Percentiles rank a stretch among this genome's conserved stretches.
phyloP scores from a whole-genome alignment of 2,888 invertebrate genomes.

The Tinea semifulvella region DNA sequence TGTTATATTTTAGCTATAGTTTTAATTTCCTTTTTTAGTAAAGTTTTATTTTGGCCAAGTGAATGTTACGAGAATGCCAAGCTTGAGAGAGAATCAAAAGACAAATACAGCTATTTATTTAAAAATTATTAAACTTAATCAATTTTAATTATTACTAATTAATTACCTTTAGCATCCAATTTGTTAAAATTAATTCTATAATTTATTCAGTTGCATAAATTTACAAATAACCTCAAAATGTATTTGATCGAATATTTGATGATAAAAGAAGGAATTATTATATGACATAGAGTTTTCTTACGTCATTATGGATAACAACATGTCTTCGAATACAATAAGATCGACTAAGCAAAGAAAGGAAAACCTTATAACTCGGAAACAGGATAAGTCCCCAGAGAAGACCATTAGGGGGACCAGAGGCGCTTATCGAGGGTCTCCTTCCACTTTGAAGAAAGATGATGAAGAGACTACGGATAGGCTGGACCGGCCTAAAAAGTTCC shows the following conservation, averaged over 20 bases:
- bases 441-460: slow-evolving; percentile 46
- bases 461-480: slow-evolving; percentile 52
- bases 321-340: slow-evolving; percentile 24
- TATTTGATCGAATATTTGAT: not conserved
- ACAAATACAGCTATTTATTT: slow-evolving; percentile 60
- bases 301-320: slow-evolving; percentile 42
- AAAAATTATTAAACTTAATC: slow-evolving; percentile 21
- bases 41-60: slow-evolving; percentile 27
- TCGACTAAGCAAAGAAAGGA: slow-evolving; percentile 57
- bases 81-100: slow-evolving; percentile 61
- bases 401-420: slow-evolving; percentile 56
- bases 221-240: not conserved
- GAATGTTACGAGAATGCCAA: slow-evolving; percentile 45
- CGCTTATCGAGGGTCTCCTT: slow-evolving; percentile 50
- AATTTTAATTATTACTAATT: not conserved
- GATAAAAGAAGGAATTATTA: not conserved
- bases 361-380: slow-evolving; percentile 58
- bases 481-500: slow-evolving; percentile 61
- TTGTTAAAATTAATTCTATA: slow-evolving; percentile 8
- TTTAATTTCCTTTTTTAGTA: slow-evolving; percentile 23
- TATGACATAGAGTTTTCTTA: slow-evolving; percentile 12
- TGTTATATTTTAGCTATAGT: slow-evolving; percentile 45
- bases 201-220: slow-evolving; percentile 8
- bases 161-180: not conserved
- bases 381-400: slow-evolving; percentile 63